These are phyloP conservation scores for Tetraneura akinire DNA, from an alignment of 1,140 invertebrate species.

Conservation along the genomic window DNA sequence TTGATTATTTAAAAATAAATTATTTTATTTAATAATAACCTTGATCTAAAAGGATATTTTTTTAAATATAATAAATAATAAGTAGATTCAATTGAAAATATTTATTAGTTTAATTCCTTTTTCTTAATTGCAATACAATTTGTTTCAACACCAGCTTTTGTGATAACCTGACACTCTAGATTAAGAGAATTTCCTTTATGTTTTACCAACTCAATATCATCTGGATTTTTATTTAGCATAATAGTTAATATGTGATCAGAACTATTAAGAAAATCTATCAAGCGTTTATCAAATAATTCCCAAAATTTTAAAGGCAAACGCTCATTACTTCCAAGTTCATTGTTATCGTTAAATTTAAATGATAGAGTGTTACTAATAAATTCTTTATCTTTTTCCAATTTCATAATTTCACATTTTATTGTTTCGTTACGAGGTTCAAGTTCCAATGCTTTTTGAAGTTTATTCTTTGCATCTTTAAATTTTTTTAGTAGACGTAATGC, in stretches of 20 bases:
- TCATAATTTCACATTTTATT: neutral
- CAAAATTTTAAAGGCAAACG: conserved; percentile 9
- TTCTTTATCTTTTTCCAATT: conserved; percentile 23
- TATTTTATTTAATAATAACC: no score
- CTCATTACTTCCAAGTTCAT: neutral
- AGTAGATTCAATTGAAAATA: no score
- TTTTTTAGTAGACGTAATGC: conserved; percentile 24
- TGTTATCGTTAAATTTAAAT: conserved; percentile 5
- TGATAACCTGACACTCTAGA: neutral
- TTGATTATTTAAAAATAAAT: no score
- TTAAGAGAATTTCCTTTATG: neutral
- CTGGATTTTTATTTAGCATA: neutral
- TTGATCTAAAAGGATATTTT: no score
- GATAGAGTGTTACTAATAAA: neutral
- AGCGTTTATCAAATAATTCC: conserved; percentile 31
- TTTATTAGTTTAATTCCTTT: neutral
- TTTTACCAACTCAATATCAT: conserved; percentile 30
- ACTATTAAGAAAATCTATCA: neutral
- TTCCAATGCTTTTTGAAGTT: neutral
- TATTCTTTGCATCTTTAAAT: conserved; percentile 30
- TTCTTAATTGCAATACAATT: conserved; percentile 4
- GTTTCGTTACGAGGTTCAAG: neutral
- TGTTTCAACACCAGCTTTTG: conserved; percentile 4
- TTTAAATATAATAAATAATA: no score
- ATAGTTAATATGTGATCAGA: conserved; percentile 30